Evolutionary conservation across 2,888 invertebrate genomes (phyloP).

Genomic region (Stegophylla sp.): DNA sequence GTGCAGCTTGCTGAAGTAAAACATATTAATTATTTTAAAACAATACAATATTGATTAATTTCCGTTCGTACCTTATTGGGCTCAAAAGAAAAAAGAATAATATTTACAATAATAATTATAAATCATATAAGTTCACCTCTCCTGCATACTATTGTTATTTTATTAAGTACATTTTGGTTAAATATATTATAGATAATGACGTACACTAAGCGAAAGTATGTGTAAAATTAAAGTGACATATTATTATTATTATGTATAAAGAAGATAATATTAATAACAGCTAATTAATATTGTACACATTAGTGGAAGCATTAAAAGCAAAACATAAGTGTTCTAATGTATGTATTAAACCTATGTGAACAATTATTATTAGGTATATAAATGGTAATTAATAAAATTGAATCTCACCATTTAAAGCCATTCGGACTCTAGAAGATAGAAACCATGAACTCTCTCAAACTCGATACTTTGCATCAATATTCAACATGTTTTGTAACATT

Average conservation of each 20-base stretch:
- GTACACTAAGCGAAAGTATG: background rate
- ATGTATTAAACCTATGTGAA: constrained; percentile 8
- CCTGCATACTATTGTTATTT: constrained; percentile 38
- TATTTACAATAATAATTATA: constrained; percentile 38
- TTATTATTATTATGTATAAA: too few relatives aligned
- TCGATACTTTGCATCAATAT: constrained; percentile 38
- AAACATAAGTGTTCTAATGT: constrained; percentile 36
- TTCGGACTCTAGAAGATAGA: constrained; percentile 48
- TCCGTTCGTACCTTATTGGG: constrained; percentile 9
- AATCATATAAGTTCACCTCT: constrained; percentile 59
- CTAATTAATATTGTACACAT: background rate
- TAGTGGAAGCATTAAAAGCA: constrained; percentile 43
- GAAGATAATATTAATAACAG: background rate
- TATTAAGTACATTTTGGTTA: background rate
- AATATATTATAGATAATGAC: background rate
- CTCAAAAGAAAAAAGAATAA: constrained; percentile 43
- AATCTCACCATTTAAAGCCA: constrained; percentile 58
- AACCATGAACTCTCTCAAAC: constrained; percentile 46
- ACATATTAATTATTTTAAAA: too few relatives aligned
- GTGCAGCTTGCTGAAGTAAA: constrained; percentile 54
- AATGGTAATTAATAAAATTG: constrained; percentile 33
- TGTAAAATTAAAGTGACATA: background rate
- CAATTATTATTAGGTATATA: constrained; percentile 9
- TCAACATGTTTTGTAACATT: constrained; percentile 34
- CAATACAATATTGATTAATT: constrained; percentile 43